Evolutionary conservation across 2,113 vertebrate genomes (phyloP).

Genomic region (Syngnathus floridae): DNA sequence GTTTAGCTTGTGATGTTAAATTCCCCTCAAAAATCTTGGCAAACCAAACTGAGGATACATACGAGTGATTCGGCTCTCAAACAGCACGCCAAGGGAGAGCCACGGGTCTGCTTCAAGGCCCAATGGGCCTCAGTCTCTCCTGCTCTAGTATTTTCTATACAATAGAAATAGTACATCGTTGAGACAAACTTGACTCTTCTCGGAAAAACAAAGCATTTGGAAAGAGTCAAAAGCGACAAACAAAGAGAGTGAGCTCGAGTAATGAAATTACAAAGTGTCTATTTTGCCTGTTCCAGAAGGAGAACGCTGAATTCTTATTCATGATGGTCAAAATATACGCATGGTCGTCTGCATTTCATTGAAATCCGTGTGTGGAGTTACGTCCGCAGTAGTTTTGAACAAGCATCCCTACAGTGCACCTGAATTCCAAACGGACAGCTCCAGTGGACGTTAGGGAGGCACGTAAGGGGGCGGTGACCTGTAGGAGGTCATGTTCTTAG

Average conservation of each 20-base stretch:
- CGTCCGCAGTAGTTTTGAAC: constrained; percentile 50
- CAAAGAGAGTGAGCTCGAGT: constrained; percentile 9
- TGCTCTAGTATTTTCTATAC: constrained; percentile 70
- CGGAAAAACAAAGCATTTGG: constrained; percentile 53
- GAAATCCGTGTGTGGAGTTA: constrained; percentile 54
- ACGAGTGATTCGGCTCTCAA: constrained; percentile 63
- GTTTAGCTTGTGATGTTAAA: constrained; percentile 53
- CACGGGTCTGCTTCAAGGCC: constrained; percentile 62
- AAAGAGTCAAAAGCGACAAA: constrained; percentile 59
- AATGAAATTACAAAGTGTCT: constrained; percentile 46
- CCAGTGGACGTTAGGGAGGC: constrained; percentile 80
- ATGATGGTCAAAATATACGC: constrained; percentile 51
- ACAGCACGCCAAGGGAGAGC: constrained; percentile 59
- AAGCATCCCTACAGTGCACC: constrained; percentile 50
- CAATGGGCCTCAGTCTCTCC: constrained; percentile 59
- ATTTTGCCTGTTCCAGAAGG: constrained; percentile 47
- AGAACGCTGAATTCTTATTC: constrained; percentile 52
- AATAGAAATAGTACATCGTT: constrained; percentile 71
- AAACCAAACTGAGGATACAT: constrained; percentile 63
- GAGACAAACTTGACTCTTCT: constrained; percentile 67
- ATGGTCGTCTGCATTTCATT: constrained; percentile 43
- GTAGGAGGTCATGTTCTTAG: constrained; percentile 98
- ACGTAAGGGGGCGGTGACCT: constrained; percentile 94
- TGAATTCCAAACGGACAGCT: constrained; percentile 46
- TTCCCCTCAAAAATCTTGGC: constrained; percentile 64